These are phyloP conservation scores for Tychaedon coryphoeus DNA, from an alignment of 2,113 vertebrate species.

Conservation along the genomic window DNA sequence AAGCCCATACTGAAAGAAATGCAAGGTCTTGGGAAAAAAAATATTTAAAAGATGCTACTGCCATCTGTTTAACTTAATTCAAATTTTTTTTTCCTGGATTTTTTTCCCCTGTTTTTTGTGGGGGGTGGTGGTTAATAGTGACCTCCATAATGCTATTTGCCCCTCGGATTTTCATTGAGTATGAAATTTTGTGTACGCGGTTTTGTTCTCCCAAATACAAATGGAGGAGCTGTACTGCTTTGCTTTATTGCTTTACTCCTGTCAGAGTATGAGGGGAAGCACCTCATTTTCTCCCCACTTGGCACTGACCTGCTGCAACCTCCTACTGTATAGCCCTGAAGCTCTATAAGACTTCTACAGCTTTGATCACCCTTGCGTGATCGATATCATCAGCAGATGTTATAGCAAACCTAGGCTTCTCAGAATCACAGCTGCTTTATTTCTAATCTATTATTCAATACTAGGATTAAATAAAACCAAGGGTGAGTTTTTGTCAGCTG, in stretches of 20 bases:
- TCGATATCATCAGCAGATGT: accelerated
- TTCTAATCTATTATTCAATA: background rate
- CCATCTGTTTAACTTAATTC: background rate
- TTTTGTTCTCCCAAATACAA: background rate
- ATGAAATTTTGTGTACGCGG: background rate
- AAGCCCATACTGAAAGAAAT: background rate
- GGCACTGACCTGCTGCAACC: background rate
- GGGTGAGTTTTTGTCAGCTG: background rate
- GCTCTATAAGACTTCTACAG: background rate
- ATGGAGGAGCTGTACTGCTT: background rate
- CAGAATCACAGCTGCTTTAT: background rate
- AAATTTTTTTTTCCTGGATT: background rate
- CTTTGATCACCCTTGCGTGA: background rate
- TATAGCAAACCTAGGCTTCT: background rate
- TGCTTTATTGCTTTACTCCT: background rate
- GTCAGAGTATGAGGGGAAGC: background rate
- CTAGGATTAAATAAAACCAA: background rate
- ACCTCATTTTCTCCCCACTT: background rate
- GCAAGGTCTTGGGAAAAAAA: background rate
- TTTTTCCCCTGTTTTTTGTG: background rate
- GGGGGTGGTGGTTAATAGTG: background rate
- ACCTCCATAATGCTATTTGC: background rate
- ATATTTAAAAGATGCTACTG: background rate
- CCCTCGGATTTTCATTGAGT: background rate
- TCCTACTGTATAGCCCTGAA: background rate